phyloP scores from a whole-genome alignment of 2,888 invertebrate genomes.

The Thalpophila matura region DNA sequence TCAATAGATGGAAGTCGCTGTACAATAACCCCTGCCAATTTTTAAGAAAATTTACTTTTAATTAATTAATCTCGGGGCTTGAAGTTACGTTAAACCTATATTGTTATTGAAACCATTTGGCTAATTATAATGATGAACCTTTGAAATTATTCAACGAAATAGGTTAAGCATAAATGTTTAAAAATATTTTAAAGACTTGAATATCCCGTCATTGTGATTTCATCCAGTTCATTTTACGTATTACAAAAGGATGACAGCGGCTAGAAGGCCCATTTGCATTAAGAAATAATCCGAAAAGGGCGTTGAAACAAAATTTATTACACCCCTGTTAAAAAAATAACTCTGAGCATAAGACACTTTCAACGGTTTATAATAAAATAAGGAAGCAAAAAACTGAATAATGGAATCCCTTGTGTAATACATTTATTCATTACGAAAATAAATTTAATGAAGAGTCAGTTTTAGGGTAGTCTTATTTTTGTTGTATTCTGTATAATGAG shows the following conservation, averaged over 20 bases:
- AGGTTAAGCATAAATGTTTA: too few relatives aligned
- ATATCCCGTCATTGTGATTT: constrained; percentile 67
- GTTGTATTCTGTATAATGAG: constrained; percentile 34
- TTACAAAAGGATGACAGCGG: constrained; percentile 72
- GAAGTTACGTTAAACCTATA: too few relatives aligned
- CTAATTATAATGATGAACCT: too few relatives aligned
- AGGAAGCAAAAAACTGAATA: constrained; percentile 76
- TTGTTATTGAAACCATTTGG: too few relatives aligned
- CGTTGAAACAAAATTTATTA: constrained; percentile 82
- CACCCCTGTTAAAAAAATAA: constrained; percentile 79
- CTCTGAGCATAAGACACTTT: constrained; percentile 78
- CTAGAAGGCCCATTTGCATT: constrained; percentile 78
- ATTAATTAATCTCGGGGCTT: not conserved
- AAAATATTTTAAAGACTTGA: constrained; percentile 45
- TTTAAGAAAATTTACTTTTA: constrained; percentile 2
- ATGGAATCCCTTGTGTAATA: constrained; percentile 82
- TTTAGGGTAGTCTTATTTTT: constrained; percentile 26
- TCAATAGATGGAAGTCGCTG: constrained; percentile 3
- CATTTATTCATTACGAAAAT: constrained; percentile 86
- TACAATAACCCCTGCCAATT: not conserved
- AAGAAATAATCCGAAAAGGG: constrained; percentile 78
- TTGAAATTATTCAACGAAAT: too few relatives aligned
- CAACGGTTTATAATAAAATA: constrained; percentile 81
- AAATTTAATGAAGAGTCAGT: constrained; percentile 80
- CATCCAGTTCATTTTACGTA: constrained; percentile 72